Percentiles rank a stretch among this genome's conserved stretches.
These are phyloP conservation scores for Pluvialis apricaria DNA, from an alignment of 2,113 vertebrate species.

Conservation along the genomic window DNA sequence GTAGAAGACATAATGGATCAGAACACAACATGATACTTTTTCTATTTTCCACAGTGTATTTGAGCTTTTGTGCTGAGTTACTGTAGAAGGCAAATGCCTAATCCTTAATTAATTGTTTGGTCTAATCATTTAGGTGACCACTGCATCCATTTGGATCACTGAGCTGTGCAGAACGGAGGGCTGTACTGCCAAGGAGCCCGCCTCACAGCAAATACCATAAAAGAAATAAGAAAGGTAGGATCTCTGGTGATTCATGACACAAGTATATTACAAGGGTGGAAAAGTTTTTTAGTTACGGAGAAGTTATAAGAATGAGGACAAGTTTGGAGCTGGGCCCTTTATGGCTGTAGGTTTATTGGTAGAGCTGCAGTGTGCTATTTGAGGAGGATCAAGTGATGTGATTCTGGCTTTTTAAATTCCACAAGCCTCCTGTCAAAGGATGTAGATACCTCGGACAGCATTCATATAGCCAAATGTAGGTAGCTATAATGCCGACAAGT, in stretches of 20 bases:
- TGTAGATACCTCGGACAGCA: not conserved
- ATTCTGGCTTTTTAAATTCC: slow-evolving; percentile 11
- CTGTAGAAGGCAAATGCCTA: not conserved
- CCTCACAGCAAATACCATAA: not conserved
- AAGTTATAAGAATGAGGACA: not conserved
- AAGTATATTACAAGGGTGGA: not conserved
- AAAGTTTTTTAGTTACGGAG: not conserved
- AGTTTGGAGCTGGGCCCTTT: not conserved
- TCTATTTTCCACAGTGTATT: not conserved
- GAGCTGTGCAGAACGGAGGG: not conserved
- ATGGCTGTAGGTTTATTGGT: not conserved
- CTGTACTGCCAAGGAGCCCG: not conserved
- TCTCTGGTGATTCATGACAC: not conserved
- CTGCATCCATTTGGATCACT: not conserved
- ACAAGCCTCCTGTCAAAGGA: not conserved
- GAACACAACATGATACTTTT: not conserved
- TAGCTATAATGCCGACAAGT: not conserved
- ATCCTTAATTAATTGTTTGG: not conserved
- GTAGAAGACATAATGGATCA: not conserved
- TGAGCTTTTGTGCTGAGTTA: not conserved
- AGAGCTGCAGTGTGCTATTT: not conserved
- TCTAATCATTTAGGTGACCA: not conserved
- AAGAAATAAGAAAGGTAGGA: not conserved
- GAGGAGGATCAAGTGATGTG: not conserved
- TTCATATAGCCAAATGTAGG: not conserved